Evolutionary conservation across 2,113 vertebrate species (phyloP).

Genomic region (Hydrochoerus hydrochaeris): DNA sequence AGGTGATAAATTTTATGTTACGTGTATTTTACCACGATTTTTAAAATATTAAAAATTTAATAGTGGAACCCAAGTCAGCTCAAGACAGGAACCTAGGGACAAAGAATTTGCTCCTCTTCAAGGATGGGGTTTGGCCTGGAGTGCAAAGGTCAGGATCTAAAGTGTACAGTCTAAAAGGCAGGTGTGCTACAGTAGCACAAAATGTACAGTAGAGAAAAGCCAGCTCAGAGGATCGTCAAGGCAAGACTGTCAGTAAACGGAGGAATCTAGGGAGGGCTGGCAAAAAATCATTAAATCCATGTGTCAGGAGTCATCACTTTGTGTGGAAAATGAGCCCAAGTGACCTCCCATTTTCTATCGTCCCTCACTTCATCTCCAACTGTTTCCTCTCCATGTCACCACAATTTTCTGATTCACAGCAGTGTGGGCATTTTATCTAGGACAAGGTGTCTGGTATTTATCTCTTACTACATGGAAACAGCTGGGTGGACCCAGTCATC

Average conservation of each 20-base stretch:
- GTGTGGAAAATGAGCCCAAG: not conserved
- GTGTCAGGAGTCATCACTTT: not conserved
- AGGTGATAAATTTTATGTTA: not conserved
- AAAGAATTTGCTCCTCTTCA: not conserved
- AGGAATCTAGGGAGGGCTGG: not conserved
- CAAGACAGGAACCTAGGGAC: not conserved
- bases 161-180: not conserved
- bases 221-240: not conserved
- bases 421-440: not conserved
- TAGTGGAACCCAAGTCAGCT: not conserved
- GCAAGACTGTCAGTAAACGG: not conserved
- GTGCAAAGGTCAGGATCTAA: not conserved
- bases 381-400: not conserved
- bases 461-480: not conserved
- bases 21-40: not conserved
- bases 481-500: not conserved
- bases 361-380: not conserved
- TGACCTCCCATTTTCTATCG: not conserved
- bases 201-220: not conserved
- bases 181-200: not conserved
- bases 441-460: not conserved
- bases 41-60: not conserved
- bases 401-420: not conserved
- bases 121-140: not conserved
- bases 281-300: not conserved